These are phyloP conservation scores for Cerceris rybyensis DNA, from an alignment of 2,888 invertebrate species.

Conservation along the genomic window DNA sequence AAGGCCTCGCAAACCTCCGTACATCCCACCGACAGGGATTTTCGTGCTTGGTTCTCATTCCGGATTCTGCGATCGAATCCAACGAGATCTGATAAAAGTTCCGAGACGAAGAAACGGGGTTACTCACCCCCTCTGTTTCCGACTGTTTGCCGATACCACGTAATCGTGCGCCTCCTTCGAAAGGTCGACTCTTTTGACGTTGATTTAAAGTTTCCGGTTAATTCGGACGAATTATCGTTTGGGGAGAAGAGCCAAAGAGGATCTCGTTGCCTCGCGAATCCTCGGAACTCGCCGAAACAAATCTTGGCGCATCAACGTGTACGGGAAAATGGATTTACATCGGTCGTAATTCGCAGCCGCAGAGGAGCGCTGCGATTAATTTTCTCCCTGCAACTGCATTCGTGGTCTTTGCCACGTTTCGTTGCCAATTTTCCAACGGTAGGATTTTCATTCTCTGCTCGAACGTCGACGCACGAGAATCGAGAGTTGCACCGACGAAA, in stretches of 20 bases:
- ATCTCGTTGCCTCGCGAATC: conserved; percentile 6
- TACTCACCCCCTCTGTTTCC: not conserved
- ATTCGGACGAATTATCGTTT: not conserved
- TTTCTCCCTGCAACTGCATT: conserved; percentile 63
- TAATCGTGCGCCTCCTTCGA: not conserved
- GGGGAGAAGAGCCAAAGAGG: not conserved
- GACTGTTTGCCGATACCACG: conserved; percentile 1
- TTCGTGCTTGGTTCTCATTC: conserved; percentile 70
- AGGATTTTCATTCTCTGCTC: not conserved
- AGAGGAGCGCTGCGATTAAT: conserved; percentile 62
- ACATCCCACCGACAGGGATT: conserved; percentile 73
- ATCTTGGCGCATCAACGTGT: conserved; percentile 58
- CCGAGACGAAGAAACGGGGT: conserved; percentile 9
- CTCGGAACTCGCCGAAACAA: conserved; percentile 34
- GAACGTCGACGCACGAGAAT: not conserved
- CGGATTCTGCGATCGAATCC: conserved; percentile 28
- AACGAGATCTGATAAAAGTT: conserved; percentile 46
- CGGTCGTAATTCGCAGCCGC: conserved; percentile 66
- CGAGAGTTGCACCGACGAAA: not conserved
- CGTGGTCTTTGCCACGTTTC: conserved; percentile 61
- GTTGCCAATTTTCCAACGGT: conserved; percentile 27
- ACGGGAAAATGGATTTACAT: conserved; percentile 59
- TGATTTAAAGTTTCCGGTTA: not conserved
- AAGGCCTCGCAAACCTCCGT: conserved; percentile 77
- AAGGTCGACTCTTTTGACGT: not conserved